Conservation (phyloP, 2,113 vertebrate genomes). For the Gobius niger region DNA sequence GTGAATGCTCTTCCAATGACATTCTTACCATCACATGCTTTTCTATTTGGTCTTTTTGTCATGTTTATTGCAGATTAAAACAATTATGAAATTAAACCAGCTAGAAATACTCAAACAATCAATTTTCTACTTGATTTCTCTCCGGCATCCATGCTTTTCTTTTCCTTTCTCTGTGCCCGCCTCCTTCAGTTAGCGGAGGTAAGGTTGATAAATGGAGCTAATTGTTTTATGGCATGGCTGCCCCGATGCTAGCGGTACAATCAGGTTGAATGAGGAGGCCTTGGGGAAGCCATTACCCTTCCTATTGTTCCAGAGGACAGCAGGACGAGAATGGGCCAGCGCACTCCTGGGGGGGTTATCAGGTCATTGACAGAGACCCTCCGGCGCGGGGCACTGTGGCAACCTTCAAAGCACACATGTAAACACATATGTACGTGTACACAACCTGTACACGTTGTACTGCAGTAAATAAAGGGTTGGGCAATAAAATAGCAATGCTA, state of each 20-base stretch:
- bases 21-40: not conserved
- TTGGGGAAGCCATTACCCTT: conserved; percentile 82
- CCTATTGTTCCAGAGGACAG: conserved; percentile 79
- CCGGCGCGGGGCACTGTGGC: conserved; percentile 35
- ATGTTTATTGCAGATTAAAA: not conserved
- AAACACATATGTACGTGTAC: conserved; percentile 18
- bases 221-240: conserved; percentile 79
- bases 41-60: not conserved
- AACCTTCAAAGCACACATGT: conserved; percentile 35
- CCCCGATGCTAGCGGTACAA: conserved; percentile 75
- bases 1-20: not conserved
- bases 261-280: conserved; percentile 77
- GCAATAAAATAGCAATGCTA: not conserved
- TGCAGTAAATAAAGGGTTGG: conserved; percentile 40
- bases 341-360: conserved; percentile 55
- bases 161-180: conserved; percentile 35
- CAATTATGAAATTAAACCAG: conserved; percentile 16
- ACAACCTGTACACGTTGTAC: conserved; percentile 10
- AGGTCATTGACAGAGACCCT: conserved; percentile 64
- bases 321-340: conserved; percentile 61
- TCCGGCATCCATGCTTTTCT: conserved; percentile 5
- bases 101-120: conserved; percentile 17
- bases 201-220: conserved; percentile 82
- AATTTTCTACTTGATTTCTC: not conserved
- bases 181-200: conserved; percentile 57